Base-by-base conservation (phyloP, 2,888 invertebrate genomes). In the Nemapogon koenigi region DNA sequence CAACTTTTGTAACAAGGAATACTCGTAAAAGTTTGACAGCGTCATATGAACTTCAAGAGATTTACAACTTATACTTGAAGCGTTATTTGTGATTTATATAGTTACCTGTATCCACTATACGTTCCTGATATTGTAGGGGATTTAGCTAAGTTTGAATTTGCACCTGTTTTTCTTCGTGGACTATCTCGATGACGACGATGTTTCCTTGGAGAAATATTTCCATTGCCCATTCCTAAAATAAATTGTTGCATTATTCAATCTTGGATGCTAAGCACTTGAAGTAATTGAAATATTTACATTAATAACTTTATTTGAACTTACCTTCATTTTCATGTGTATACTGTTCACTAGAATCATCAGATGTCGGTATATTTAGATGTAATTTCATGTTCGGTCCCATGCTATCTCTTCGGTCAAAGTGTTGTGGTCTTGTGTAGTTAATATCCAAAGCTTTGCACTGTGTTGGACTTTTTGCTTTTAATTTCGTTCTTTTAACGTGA, bases 101-200 rank as follows among this genome's bases (percentile, higher is more conserved):
- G n/a, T 44, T 58, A 78, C 79, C 76, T 71, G 47, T 78, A 78
- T 37, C 66, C 62, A 28, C 75, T 60, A 46, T 72, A 69, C 42
- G 72, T 81, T 42, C 55, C 69, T 13, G 56, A 46, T 32, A 68
- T 46, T 8, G 66, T 78, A 7, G 85, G 84, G 29, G 84, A 84
- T 55, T 85, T 81, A 0, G 82, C 80, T 38, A 65, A 61, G 38
- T 65, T 62, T 31, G 79, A 72, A 47, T 75, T 78, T 43, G 81
- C 64, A n/a, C 65, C 67, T 17, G 84, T 83, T 64, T 87, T 87
- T 54, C 87, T 78, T 51, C 87, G 63, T 1, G 86, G 84, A 52
- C 84, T 86, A 42, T 88, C 87, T 41, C 86, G 73, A 39, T 81
- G 68, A 42, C 87, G 81, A 51, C 85, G 82, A 43, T 79, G 75